phyloP scores from a whole-genome alignment of 2,113 vertebrate genomes.

The Clarias batrachus region DNA sequence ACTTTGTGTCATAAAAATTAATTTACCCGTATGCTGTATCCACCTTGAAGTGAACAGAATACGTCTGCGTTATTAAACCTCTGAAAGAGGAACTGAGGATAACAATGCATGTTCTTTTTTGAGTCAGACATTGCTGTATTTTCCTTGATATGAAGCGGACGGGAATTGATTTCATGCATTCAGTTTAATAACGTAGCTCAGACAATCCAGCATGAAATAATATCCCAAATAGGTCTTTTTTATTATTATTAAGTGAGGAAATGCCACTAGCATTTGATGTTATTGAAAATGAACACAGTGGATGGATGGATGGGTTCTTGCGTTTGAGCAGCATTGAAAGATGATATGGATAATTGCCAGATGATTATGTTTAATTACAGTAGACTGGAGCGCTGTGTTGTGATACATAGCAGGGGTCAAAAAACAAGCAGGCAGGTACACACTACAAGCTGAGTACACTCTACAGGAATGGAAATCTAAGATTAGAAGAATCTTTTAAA shows the following conservation, averaged over 20 bases:
- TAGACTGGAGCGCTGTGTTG: background rate
- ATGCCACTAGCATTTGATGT: background rate
- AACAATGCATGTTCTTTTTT: background rate
- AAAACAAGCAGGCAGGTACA: background rate
- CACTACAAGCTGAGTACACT: background rate
- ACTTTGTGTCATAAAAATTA: background rate
- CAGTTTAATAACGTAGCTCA: background rate
- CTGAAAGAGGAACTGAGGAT: background rate
- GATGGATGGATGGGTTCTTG: background rate
- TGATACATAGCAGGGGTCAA: background rate
- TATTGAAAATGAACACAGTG: background rate
- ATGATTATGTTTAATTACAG: background rate
- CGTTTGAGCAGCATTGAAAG: background rate
- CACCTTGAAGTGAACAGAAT: background rate
- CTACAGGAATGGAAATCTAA: background rate
- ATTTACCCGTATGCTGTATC: background rate
- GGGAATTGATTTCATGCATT: conserved; percentile 26
- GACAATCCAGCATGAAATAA: background rate
- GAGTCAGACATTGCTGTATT: conserved; percentile 10
- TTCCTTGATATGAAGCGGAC: conserved; percentile 25
- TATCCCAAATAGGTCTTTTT: conserved; percentile 12
- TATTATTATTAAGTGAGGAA: conserved; percentile 6
- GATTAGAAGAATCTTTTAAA: too few relatives aligned
- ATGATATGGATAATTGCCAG: background rate
- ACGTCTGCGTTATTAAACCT: background rate